Conservation (phyloP, 2,113 vertebrate genomes). For the Alouatta palliata region DNA sequence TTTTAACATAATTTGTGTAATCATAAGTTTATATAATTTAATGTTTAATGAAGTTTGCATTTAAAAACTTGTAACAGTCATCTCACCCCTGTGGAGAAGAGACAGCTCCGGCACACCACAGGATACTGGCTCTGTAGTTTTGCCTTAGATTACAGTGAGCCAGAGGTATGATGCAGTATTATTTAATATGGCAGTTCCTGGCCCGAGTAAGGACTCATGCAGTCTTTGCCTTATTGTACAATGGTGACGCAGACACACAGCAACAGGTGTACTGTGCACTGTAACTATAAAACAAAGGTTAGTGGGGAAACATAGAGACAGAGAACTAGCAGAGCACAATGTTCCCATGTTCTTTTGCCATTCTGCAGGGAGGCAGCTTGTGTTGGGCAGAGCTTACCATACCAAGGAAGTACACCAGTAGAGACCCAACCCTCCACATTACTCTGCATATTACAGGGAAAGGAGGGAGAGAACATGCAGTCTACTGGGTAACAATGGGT, state of each 20-base stretch:
- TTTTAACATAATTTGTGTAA: background rate
- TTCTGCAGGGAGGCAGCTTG: background rate
- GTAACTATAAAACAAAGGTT: background rate
- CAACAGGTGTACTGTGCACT: accelerated
- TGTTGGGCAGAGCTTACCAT: background rate
- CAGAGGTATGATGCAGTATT: no score
- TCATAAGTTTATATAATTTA: background rate
- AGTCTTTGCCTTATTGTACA: background rate
- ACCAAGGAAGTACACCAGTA: background rate
- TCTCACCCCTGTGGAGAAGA: background rate
- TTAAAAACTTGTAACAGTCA: background rate
- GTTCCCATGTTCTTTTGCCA: background rate
- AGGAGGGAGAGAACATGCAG: accelerated
- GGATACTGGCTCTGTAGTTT: background rate
- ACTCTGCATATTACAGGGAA: background rate
- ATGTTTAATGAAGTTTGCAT: background rate
- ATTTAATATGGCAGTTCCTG: background rate
- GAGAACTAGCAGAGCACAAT: accelerated
- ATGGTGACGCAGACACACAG: background rate
- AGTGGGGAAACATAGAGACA: background rate
- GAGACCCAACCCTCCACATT: no score
- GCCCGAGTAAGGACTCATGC: background rate
- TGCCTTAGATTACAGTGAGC: background rate
- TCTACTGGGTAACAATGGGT: background rate
- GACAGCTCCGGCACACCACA: no score